Base-by-base conservation (phyloP, 2,888 invertebrate species). In the Spodoptera littoralis region DNA sequence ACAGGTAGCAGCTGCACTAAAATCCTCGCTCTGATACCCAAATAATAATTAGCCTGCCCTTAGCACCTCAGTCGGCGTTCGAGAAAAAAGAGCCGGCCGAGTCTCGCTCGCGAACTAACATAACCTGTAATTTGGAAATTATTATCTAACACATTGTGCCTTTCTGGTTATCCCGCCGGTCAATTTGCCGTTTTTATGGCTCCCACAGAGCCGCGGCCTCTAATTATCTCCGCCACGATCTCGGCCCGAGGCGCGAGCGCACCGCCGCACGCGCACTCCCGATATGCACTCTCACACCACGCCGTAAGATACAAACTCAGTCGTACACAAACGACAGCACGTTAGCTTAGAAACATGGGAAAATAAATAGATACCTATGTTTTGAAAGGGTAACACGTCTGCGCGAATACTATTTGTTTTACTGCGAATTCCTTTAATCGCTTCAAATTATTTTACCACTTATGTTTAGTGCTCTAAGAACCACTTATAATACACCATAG, bases 141-240 rank as follows among this genome's bases (percentile, higher is more conserved):
- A 94, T 94, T 94, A 94, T 94, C 94, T 94, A 94, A 94, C 94
- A 94, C 94, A 94, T 94, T 94, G 93, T 94, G 94, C 94, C 94
- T 94, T 94, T 94, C 93, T 94, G 94, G 92, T 92, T 94, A 93
- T 94, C 94, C 94, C 94, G 94, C 93, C 94, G 94, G 94, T 94
- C 94, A 94, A 94, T 94, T 94, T 94, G 94, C 94, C 89, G 94
- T 94, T 94, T 94, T 94, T 94, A 94, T 94, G 92, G 94, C 94
- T 92, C 91, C 93, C 93, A 93, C 92, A 91, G 90, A 88, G 93
- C 92, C 88, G 91, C 92, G 92, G 91, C 89, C 92, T 94, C 92
- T 94, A 94, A 94, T 94, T 94, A 94, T 94, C 91, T 92, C 89
- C 74, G 86, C 91, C 93, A 93, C 93, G 94, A 93, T 92, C 93